Percentiles rank a stretch among this genome's conserved stretches.
phyloP scores from a whole-genome alignment of 1,140 invertebrate species.

The Acromyrmex echinatior region DNA sequence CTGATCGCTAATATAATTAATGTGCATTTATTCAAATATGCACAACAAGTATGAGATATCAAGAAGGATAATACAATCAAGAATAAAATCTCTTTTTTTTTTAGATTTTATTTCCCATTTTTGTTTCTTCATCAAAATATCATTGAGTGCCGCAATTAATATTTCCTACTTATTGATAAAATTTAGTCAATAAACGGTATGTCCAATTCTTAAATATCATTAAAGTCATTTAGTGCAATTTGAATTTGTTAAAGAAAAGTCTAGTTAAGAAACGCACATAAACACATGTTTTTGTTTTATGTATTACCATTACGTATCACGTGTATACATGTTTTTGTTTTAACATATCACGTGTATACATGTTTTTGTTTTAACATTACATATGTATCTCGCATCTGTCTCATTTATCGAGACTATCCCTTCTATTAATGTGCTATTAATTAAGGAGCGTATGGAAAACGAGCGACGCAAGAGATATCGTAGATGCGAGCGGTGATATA shows the following conservation, averaged over 20 bases:
- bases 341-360: background rate
- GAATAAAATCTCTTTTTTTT: background rate
- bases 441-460: constrained; percentile 11
- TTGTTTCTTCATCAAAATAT: constrained; percentile 3
- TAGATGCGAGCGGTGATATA: constrained; percentile 26
- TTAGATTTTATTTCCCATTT: constrained; percentile 21
- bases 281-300: background rate
- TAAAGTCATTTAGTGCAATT: background rate
- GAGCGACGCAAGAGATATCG: constrained; percentile 8
- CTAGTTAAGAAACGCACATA: background rate
- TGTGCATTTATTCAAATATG: background rate
- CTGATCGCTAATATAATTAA: background rate
- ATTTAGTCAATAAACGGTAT: background rate
- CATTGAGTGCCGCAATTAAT: too few species aligned
- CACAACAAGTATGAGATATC: background rate
- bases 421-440: constrained; percentile 33
- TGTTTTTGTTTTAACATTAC: background rate
- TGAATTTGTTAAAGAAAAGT: background rate
- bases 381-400: background rate
- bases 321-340: background rate
- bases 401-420: constrained; percentile 2
- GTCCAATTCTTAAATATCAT: background rate
- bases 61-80: constrained; percentile 2
- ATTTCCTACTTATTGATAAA: background rate
- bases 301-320: background rate